phyloP scores from a whole-genome alignment of 2,888 invertebrate species.

The Dermolepida albohirtum region DNA sequence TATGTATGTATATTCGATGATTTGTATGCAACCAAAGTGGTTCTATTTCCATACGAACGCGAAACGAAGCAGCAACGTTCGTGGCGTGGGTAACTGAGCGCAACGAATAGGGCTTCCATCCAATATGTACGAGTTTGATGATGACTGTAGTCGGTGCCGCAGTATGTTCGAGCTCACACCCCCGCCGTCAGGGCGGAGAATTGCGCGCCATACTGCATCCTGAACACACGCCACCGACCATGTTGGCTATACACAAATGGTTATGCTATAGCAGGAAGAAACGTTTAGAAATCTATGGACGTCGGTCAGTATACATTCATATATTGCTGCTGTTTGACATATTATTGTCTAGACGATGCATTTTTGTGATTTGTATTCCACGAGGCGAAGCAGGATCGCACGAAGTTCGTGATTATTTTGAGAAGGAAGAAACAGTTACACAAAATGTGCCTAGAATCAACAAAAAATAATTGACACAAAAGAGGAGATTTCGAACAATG shows the following conservation, averaged over 20 bases:
- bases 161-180: conserved; percentile 54
- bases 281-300: neutral
- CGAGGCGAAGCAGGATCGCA: conserved; percentile 2
- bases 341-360: neutral
- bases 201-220: conserved; percentile 52
- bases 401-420: conserved; percentile 32
- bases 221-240: conserved; percentile 46
- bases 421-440: conserved; percentile 23
- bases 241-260: conserved; percentile 39
- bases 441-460: neutral
- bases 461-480: conserved; percentile 6
- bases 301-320: conserved; percentile 2
- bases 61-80: conserved; percentile 46
- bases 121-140: conserved; percentile 57
- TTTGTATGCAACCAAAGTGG: conserved; percentile 48
- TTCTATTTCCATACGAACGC: conserved; percentile 50
- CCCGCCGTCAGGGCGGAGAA: conserved; percentile 56
- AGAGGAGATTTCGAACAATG: conserved; percentile 1
- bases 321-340: neutral
- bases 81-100: conserved; percentile 55
- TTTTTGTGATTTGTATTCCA: conserved; percentile 27
- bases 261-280: neutral
- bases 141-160: conserved; percentile 53
- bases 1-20: conserved; percentile 47
- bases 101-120: conserved; percentile 59